These are phyloP conservation scores for Enoplosus armatus DNA, from an alignment of 2,797 vertebrate genomes.

Conservation along the genomic window DNA sequence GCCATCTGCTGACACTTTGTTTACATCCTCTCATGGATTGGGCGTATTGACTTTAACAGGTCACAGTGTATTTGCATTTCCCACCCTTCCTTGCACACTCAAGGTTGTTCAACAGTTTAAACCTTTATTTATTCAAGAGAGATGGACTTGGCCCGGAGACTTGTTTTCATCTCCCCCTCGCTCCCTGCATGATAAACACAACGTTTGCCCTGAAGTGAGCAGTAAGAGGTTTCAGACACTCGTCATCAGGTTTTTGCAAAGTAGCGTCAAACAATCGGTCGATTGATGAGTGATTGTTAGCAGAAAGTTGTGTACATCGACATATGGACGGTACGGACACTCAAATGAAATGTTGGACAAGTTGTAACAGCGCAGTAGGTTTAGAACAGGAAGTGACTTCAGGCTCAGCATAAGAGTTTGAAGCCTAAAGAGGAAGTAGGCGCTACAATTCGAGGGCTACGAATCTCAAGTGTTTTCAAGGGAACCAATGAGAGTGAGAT, in stretches of 20 bases:
- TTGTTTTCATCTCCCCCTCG: slow-evolving; percentile 5
- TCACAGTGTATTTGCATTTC: slow-evolving; percentile 10
- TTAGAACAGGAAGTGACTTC: background rate
- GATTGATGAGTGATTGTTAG: too few relatives aligned
- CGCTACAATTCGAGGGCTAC: too few relatives aligned
- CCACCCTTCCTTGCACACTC: background rate
- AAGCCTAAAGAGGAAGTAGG: background rate
- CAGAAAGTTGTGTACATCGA: background rate
- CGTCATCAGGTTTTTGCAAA: background rate
- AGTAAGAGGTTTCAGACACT: background rate
- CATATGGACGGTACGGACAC: background rate
- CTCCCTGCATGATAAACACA: background rate
- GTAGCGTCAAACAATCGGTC: too few relatives aligned
- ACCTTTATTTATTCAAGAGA: slow-evolving; percentile 9
- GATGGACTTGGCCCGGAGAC: background rate
- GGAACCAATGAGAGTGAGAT: background rate
- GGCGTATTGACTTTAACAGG: slow-evolving; percentile 4
- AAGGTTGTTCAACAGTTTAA: background rate
- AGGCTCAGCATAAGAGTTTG: background rate
- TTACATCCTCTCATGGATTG: background rate
- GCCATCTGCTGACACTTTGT: slow-evolving; percentile 10
- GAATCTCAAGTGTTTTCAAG: background rate
- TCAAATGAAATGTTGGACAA: background rate
- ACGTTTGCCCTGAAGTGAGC: background rate
- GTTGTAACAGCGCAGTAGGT: background rate